Percentiles rank a stretch among this genome's conserved stretches.
Evolutionary conservation across 2,888 invertebrate species (phyloP).

Genomic region (Carcina quercana): DNA sequence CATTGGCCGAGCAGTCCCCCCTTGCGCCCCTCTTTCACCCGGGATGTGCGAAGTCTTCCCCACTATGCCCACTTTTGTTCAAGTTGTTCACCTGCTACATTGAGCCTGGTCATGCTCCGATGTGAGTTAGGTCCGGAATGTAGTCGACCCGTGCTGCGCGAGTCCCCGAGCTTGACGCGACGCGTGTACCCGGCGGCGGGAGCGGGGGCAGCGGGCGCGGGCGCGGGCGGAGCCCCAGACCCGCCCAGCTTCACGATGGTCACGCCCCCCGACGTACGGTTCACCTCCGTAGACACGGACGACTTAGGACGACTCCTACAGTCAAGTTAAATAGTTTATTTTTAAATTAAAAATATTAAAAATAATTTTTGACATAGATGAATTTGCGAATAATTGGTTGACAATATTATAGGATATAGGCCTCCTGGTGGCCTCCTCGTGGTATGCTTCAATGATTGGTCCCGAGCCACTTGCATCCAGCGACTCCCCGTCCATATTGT

Average conservation of each 20-base stretch:
- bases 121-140: slow-evolving; percentile 83
- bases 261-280: slow-evolving; percentile 82
- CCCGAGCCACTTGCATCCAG: too few species aligned
- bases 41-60: too few species aligned
- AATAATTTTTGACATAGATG: too few species aligned
- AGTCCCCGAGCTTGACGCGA: slow-evolving; percentile 81
- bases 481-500: too few species aligned
- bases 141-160: slow-evolving; percentile 82
- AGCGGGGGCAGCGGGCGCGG: slow-evolving; percentile 15
- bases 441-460: too few species aligned
- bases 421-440: too few species aligned
- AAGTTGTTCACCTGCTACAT: slow-evolving; percentile 79
- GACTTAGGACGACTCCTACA: slow-evolving; percentile 48
- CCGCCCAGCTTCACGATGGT: slow-evolving; percentile 85
- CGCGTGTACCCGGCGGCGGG: slow-evolving; percentile 65
- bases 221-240: slow-evolving; percentile 17
- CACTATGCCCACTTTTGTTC: too few species aligned
- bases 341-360: too few species aligned
- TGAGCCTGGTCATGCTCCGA: slow-evolving; percentile 85
- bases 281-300: slow-evolving; percentile 70
- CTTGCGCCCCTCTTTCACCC: too few species aligned
- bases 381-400: too few species aligned
- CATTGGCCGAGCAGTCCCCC: too few species aligned
- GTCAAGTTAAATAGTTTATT: slow-evolving; percentile 5
- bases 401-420: too few species aligned